Conservation (phyloP, 2,113 vertebrate species). For the Apus apus region DNA sequence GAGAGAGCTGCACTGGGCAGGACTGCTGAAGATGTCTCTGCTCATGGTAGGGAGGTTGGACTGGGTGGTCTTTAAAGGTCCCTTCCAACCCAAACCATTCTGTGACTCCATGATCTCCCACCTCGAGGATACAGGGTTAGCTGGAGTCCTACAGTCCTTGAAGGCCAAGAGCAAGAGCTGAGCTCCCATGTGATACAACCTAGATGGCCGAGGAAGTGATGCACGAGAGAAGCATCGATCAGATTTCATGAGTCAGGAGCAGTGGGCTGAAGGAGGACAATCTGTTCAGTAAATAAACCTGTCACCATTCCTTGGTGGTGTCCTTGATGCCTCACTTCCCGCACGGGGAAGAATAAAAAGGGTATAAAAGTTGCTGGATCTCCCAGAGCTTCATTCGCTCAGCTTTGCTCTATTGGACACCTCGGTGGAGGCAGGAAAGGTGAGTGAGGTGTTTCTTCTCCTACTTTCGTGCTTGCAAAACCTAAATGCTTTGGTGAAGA, state of each 20-base stretch:
- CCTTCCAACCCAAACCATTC: too few relatives aligned
- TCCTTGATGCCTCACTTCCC: conserved; percentile 34
- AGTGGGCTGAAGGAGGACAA: neutral
- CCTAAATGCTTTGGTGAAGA: accelerated
- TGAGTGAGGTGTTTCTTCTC: neutral
- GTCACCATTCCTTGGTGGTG: conserved; percentile 36
- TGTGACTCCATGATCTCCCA: too few relatives aligned
- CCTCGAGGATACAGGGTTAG: accelerated
- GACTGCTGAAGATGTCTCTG: too few relatives aligned
- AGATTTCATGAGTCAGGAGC: conserved; percentile 12
- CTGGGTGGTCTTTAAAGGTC: too few relatives aligned
- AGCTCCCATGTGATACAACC: neutral
- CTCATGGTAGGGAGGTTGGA: too few relatives aligned
- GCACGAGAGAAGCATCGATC: neutral
- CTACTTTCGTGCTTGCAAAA: neutral
- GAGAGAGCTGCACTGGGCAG: too few relatives aligned
- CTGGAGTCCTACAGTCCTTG: neutral
- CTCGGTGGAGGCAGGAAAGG: neutral
- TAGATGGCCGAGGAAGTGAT: conserved; percentile 1
- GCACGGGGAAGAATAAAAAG: neutral
- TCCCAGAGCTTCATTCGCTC: neutral
- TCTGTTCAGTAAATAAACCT: conserved; percentile 10
- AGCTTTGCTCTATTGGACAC: neutral
- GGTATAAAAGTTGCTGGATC: neutral
- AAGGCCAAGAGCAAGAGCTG: accelerated